phyloP scores from a whole-genome alignment of 2,113 vertebrate genomes.

The Dicerorhinus sumatrensis region DNA sequence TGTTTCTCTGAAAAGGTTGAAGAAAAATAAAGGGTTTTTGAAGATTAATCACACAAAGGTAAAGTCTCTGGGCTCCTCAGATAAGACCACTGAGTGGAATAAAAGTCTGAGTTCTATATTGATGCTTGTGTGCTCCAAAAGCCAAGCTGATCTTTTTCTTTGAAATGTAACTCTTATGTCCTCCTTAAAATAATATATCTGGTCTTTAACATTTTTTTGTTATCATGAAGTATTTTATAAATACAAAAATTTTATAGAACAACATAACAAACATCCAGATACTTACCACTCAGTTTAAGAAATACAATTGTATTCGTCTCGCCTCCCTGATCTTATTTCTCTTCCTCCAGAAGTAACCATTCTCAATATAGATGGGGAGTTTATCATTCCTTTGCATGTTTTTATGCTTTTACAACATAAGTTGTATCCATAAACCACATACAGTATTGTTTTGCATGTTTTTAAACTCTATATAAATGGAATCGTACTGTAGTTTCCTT shows the following conservation, averaged over 20 bases:
- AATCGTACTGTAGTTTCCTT: neutral
- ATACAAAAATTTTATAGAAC: neutral
- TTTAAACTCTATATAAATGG: neutral
- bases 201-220: neutral
- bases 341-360: neutral
- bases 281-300: neutral
- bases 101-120: neutral
- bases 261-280: neutral
- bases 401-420: slow-evolving; percentile 25
- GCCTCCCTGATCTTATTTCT: neutral
- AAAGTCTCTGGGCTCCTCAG: neutral
- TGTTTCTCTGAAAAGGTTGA: neutral
- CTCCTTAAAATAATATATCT: neutral
- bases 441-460: neutral
- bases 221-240: neutral
- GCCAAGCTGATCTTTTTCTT: neutral
- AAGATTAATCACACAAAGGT: neutral
- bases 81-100: neutral
- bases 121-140: neutral
- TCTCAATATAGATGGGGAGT: neutral
- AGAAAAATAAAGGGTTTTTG: neutral
- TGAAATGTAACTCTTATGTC: neutral
- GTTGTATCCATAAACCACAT: neutral
- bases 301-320: neutral
- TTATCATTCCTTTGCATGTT: neutral